phyloP scores from a whole-genome alignment of 2,113 vertebrate species.

The Silurus asotus region DNA sequence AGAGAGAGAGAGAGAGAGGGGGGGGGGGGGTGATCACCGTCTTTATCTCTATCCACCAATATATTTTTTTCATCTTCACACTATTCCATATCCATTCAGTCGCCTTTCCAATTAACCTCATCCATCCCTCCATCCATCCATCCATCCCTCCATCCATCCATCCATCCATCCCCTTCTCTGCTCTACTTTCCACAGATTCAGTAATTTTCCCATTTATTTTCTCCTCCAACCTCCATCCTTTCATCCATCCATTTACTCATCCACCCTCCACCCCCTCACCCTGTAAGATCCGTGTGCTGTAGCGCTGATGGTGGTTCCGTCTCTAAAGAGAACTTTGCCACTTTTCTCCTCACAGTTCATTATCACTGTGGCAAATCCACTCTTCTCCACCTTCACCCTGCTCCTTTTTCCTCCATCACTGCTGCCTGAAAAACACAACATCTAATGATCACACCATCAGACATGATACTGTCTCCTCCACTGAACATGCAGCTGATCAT shows the following conservation, averaged over 20 bases:
- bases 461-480: neutral
- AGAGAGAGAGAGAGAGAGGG: neutral
- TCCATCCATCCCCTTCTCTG: neutral
- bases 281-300: conserved; percentile 79
- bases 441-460: neutral
- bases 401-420: conserved; percentile 63
- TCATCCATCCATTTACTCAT: neutral
- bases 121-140: neutral
- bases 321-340: conserved; percentile 78
- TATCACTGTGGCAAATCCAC: conserved; percentile 79
- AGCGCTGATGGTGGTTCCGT: conserved; percentile 82
- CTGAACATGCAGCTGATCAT: neutral
- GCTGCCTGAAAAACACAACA: conserved; percentile 43
- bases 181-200: neutral
- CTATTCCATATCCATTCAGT: neutral
- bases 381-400: conserved; percentile 78
- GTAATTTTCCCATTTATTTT: too few species aligned
- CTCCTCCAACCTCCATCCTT: neutral
- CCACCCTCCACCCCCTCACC: conserved; percentile 67
- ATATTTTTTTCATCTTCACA: too few species aligned
- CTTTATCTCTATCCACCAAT: too few species aligned
- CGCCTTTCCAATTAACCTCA: neutral
- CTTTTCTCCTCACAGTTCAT: conserved; percentile 76
- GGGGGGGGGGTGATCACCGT: neutral
- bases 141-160: neutral